These are phyloP conservation scores for Ceratitis capitata DNA, from an alignment of 1,140 invertebrate genomes.

Conservation along the genomic window DNA sequence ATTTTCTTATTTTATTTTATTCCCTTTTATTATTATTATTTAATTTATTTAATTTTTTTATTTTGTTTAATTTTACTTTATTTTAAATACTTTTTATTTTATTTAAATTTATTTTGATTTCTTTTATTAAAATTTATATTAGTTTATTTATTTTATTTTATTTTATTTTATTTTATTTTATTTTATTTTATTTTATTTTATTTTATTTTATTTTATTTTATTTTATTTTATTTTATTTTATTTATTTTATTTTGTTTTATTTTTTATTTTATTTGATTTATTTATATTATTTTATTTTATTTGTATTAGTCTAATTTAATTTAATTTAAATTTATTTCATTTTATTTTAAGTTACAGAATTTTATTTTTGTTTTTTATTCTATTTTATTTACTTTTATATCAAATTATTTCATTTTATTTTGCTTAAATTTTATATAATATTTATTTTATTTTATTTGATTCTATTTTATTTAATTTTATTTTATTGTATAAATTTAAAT, in stretches of 20 bases:
- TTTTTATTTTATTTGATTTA: background rate
- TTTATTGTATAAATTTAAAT: too few species aligned
- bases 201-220: constrained; percentile 15
- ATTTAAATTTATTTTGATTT: background rate
- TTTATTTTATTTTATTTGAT: too few species aligned
- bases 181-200: background rate
- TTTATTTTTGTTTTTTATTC: too few species aligned
- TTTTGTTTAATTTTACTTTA: background rate
- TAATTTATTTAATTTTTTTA: background rate
- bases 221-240: too few species aligned
- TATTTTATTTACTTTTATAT: too few species aligned
- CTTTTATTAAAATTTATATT: background rate
- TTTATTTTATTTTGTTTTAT: background rate
- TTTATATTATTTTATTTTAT: too few species aligned
- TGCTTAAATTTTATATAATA: too few species aligned
- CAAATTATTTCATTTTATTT: too few species aligned
- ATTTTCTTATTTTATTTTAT: background rate
- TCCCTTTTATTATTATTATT: background rate
- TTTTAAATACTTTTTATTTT: background rate
- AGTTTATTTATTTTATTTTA: background rate
- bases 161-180: background rate
- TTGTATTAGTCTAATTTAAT: too few species aligned
- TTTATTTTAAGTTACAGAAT: too few species aligned
- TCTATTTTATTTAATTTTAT: too few species aligned
- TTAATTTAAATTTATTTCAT: too few species aligned